Base-by-base conservation (phyloP, 2,797 vertebrate genomes). In the Micromesistius poutassou region DNA sequence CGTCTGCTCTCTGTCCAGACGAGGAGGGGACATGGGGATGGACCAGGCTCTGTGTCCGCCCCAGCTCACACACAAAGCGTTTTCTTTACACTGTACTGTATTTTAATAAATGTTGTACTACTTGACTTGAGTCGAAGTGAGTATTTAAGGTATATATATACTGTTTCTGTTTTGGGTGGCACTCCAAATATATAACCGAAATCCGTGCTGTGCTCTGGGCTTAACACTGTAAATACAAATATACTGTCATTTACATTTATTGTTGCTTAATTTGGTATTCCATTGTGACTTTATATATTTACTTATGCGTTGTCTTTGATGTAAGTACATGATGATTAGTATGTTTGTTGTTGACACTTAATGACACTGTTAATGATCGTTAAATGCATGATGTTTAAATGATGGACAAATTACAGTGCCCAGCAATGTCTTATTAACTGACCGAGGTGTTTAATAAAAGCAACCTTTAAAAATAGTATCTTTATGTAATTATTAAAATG, bases 1-100 rank as follows among this genome's bases (percentile, higher is more conserved):
- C 93, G 91, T 96, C 96, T 89, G 95, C 94, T 93, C 95, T 96
- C 96, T 96, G 93, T 96, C 92, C 8, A 71, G 19, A 7, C 7
- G 30, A 62, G 33, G 36, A 19, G 3, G 5, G n/a, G 25, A 62
- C n/a, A 62, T 6, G 22, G n/a, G 1, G n/a, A 62, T 25, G 55
- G 55, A n/a, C n/a, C n/a, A n/a, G n/a, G n/a, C n/a, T n/a, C n/a
- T n/a, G n/a, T n/a, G n/a, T n/a, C n/a, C n/a, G n/a, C n/a, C n/a
- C n/a, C n/a, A n/a, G 55, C 62, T 8, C 28, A 28, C 25, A 68
- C 13, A 28, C n/a, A 28, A 28, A 12, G 8, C 7, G 9, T 10
- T 28, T 68, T 8, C 25, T 28, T 10, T 68, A 28, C 62, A 68
- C 62, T 28, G 62, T 6, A 28, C n/a, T 66, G 25, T 68, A 2